Evolutionary conservation across 2,113 vertebrate species (phyloP).

Genomic region (Lagenorhynchus albirostris): DNA sequence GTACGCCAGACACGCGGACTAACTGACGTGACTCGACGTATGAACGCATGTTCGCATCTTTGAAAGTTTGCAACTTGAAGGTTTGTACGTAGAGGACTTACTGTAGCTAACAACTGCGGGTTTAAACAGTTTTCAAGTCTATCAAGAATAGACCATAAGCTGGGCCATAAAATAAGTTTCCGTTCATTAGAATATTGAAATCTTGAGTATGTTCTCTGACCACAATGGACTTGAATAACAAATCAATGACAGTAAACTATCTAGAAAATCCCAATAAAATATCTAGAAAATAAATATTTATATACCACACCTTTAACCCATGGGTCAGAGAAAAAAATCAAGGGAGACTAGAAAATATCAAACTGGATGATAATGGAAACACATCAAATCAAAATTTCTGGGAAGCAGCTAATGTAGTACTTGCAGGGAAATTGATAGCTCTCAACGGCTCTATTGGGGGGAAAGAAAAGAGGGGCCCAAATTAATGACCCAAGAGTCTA

Average conservation of each 20-base stretch:
- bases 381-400: background rate
- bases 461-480: background rate
- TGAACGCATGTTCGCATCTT: no score
- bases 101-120: background rate
- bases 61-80: no score
- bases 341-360: background rate
- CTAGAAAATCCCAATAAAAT: background rate
- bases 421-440: background rate
- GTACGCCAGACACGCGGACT: no score
- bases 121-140: background rate
- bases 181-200: background rate
- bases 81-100: no score
- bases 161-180: background rate
- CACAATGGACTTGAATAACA: background rate
- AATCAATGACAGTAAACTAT: background rate
- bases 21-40: no score
- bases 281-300: background rate
- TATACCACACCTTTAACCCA: background rate
- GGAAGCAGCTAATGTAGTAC: background rate
- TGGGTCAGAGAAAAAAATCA: background rate
- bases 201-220: background rate
- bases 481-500: background rate
- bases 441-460: rapidly evolving
- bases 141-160: background rate
- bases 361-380: background rate